Conservation (phyloP, 2,888 invertebrate species). For the Cactoblastis cactorum region DNA sequence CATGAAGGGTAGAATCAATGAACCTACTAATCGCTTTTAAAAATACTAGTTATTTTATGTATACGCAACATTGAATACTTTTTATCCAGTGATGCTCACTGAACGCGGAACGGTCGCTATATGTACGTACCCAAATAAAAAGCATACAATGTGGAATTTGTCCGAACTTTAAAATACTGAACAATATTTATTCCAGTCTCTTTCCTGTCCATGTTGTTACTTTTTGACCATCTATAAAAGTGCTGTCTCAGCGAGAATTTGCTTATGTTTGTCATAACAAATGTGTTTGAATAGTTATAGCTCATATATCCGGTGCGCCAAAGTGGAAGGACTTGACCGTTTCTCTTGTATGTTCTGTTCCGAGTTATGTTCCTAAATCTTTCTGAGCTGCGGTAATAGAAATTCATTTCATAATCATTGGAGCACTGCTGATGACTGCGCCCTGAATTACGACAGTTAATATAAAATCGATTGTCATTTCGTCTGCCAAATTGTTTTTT, state of each 20-base stretch:
- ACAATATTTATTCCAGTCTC: constrained; percentile 38
- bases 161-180: constrained; percentile 66
- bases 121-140: constrained; percentile 48
- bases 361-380: constrained; percentile 51
- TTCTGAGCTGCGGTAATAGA: constrained; percentile 47
- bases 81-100: too few relatives aligned
- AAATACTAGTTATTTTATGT: too few relatives aligned
- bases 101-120: too few relatives aligned
- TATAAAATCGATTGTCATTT: constrained; percentile 4
- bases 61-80: too few relatives aligned
- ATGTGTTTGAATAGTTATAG: constrained; percentile 50
- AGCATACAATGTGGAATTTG: constrained; percentile 61
- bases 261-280: constrained; percentile 51
- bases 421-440: constrained; percentile 15
- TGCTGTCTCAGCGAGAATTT: constrained; percentile 36
- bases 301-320: constrained; percentile 43
- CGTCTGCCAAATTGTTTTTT: constrained; percentile 8
- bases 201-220: constrained; percentile 18
- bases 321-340: constrained; percentile 37
- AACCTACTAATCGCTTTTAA: too few relatives aligned
- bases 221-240: constrained; percentile 28
- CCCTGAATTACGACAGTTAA: background rate
- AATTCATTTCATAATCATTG: constrained; percentile 46
- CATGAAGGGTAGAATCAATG: too few relatives aligned
- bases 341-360: constrained; percentile 37